phyloP scores from a whole-genome alignment of 2,888 invertebrate genomes.

The Chaetoderma sp. region DNA sequence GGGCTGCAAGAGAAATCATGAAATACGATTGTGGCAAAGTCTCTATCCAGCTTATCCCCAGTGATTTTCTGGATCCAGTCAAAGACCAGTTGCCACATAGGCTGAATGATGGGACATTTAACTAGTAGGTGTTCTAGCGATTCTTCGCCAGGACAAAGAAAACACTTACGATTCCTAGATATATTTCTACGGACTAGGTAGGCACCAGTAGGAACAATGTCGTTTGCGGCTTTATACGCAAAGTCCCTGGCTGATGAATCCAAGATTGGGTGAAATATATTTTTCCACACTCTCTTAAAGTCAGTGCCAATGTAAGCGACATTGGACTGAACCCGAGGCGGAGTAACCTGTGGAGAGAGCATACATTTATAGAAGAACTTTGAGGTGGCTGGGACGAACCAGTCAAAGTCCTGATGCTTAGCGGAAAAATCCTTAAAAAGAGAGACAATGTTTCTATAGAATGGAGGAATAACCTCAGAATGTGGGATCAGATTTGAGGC shows the following conservation, averaged over 20 bases:
- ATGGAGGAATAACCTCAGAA: conserved; percentile 19
- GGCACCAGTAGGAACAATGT: neutral
- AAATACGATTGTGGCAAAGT: no score
- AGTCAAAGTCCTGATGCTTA: neutral
- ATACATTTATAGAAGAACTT: neutral
- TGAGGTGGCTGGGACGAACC: neutral
- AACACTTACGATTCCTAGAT: neutral
- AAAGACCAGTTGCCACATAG: no score
- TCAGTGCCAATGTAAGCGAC: no score
- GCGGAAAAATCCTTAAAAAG: neutral
- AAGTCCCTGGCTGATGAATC: neutral
- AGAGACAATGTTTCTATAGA: neutral
- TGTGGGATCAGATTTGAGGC: conserved; percentile 18
- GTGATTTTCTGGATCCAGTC: no score
- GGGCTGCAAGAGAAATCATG: no score
- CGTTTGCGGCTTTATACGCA: neutral
- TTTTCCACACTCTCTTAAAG: no score
- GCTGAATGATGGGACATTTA: neutral
- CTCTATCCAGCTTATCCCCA: no score
- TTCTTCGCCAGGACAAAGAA: neutral
- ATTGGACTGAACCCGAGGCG: no score
- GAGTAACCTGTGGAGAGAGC: neutral
- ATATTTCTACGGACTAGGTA: neutral
- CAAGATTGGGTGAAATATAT: neutral
- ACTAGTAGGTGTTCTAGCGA: neutral